These are phyloP conservation scores for Cyphomyrus discorhynchus DNA, from an alignment of 2,113 vertebrate species.

Conservation along the genomic window DNA sequence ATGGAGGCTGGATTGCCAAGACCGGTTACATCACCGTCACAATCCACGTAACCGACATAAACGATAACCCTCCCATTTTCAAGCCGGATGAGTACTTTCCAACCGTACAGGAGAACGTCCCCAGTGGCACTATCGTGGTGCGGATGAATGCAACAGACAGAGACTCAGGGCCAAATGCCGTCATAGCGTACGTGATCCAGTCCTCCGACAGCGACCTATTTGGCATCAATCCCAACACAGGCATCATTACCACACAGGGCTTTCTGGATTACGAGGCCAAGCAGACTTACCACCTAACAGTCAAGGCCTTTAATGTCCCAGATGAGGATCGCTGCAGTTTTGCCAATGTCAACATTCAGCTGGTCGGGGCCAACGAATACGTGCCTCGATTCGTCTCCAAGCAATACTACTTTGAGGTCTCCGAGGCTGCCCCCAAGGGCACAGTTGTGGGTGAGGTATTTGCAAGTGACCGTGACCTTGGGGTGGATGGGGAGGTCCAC, in stretches of 20 bases:
- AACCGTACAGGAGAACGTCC: conserved; percentile 84
- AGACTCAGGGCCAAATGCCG: conserved; percentile 80
- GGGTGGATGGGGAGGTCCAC: conserved; percentile 82
- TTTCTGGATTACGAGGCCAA: conserved; percentile 96
- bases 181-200: conserved; percentile 84
- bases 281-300: conserved; percentile 85
- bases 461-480: conserved; percentile 92
- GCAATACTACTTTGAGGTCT: conserved; percentile 93
- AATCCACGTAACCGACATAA: conserved; percentile 79
- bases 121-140: conserved; percentile 89
- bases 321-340: conserved; percentile 91
- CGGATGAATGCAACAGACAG: conserved; percentile 77
- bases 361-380: conserved; percentile 92
- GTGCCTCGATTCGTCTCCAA: conserved; percentile 97
- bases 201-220: conserved; percentile 94
- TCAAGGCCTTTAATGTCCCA: conserved; percentile 93
- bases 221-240: conserved; percentile 90
- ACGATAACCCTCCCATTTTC: conserved; percentile 88
- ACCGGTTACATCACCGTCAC: conserved; percentile 79
- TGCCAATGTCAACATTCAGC: conserved; percentile 80
- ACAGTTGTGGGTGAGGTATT: conserved; percentile 89
- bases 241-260: conserved; percentile 90
- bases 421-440: conserved; percentile 82
- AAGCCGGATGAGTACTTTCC: conserved; percentile 80
- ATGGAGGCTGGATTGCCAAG: conserved; percentile 88